Base-by-base conservation (phyloP, 2,888 invertebrate genomes). In the Clusia tigrina region DNA sequence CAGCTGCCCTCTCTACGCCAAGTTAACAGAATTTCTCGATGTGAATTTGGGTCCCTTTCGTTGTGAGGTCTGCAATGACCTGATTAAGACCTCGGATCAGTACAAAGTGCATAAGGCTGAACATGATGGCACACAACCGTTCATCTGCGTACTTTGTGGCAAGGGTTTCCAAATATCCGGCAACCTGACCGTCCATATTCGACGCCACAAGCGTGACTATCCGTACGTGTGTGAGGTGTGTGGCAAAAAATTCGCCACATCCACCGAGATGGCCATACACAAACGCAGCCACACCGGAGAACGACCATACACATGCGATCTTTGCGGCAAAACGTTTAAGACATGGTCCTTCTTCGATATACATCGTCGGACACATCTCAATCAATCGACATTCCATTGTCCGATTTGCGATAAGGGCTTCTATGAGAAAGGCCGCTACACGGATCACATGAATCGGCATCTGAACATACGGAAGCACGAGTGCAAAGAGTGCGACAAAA, bases 281-380 rank as follows among this genome's bases (percentile, higher is more conserved):
- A 72, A 75, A 73, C 77, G 79, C 18, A 72, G 69, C 0, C 79
- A 79, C 55, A 79, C 79, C 1, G 80, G 80, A 2, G 80, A 80
- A 42, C 71, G 79, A 0, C 79, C 79, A 2, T 79, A 78, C 37
- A 70, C 74, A 1, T 79, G 79, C 54, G 76, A 79, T 58, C 61
- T 74, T n/a, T 79, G 79, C 23, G 74, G 75, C 38, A 80, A 79
- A 62, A 72, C 77, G 9, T 79, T 79, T 42, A 80, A 79, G 62
- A 80, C 79, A 0, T 80, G 79, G 79, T 80, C 79, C 1, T 79
- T 80, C 68, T 79, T 77, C 46, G 74, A 79, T 18, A 77, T 79
- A 2, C 79, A 79, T 58, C 73, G 73, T 1, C 74, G 80, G 5
- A 72, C 72, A 2, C 79, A 79, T 57, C 69, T 76, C 2, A 79